A percentile compares a stretch with the other conserved stretches of the same genome.
phyloP scores from a whole-genome alignment of 2,797 vertebrate species.

The Gallinago solitaria region DNA sequence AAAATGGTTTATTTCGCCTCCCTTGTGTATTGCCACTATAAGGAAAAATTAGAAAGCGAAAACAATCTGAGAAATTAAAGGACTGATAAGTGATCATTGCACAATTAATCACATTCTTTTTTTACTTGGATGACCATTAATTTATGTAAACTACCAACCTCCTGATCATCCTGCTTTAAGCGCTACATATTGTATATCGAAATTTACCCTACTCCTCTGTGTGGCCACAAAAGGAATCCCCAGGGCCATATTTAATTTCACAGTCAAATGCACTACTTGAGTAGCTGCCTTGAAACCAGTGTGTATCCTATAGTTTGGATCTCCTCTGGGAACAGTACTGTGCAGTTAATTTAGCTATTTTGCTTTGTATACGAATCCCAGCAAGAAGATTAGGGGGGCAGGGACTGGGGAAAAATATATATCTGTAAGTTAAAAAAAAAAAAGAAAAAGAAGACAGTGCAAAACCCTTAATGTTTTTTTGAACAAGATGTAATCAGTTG shows the following conservation, averaged over 20 bases:
- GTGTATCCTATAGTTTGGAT: not conserved
- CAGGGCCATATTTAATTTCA: conserved; percentile 44
- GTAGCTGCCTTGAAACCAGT: not conserved
- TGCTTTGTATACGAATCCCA: not conserved
- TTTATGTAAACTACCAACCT: not conserved
- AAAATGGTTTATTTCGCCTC: not conserved
- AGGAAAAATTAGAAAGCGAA: not conserved
- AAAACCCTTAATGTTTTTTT: conserved; percentile 44
- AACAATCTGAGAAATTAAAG: not conserved
- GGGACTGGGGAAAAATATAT: not conserved
- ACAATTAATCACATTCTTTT: not conserved
- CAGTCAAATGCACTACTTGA: conserved; percentile 15
- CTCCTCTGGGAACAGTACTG: not conserved
- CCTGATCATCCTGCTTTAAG: not conserved
- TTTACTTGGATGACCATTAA: not conserved
- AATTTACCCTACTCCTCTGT: not conserved
- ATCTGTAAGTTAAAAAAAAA: not conserved
- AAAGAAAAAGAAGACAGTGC: not conserved
- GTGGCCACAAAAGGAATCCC: conserved; percentile 35
- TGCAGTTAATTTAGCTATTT: conserved; percentile 6
- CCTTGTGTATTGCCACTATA: not conserved
- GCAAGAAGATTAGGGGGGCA: not conserved
- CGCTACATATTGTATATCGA: not conserved
- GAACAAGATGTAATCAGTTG: conserved; percentile 65
- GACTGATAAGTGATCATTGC: not conserved